phyloP scores from a whole-genome alignment of 1,140 invertebrate genomes.

The Heliconius congener region DNA sequence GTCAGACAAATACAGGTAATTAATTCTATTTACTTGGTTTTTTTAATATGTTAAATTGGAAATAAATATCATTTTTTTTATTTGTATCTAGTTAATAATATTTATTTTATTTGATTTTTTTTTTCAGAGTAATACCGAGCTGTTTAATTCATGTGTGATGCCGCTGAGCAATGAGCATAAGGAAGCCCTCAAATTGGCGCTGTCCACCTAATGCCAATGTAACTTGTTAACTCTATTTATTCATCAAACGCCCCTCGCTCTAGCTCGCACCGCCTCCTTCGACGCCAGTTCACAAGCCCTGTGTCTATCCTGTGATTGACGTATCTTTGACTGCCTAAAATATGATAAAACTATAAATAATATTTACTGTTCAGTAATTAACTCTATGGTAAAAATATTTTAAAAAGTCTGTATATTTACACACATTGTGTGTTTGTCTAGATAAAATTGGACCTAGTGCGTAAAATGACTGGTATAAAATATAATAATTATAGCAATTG shows the following conservation, averaged over 20 bases:
- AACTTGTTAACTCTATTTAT: conserved; percentile 51
- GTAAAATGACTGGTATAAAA: conserved; percentile 35
- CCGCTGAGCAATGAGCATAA: conserved; percentile 90
- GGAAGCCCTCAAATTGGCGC: conserved; percentile 88
- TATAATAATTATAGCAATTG: conserved; percentile 42
- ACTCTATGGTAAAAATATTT: conserved; percentile 30
- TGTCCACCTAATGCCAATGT: conserved; percentile 61
- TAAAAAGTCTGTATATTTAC: conserved; percentile 19
- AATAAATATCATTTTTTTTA: too few relatives aligned
- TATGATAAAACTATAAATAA: conserved; percentile 18
- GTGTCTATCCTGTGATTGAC: conserved; percentile 34
- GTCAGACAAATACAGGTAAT: conserved; percentile 69
- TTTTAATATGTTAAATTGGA: too few relatives aligned
- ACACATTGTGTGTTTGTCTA: conserved; percentile 30
- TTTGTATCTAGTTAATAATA: background rate
- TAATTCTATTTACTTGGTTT: too few relatives aligned
- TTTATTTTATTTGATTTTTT: background rate
- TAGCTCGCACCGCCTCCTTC: conserved; percentile 43
- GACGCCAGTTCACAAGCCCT: conserved; percentile 51
- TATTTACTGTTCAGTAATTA: conserved; percentile 30
- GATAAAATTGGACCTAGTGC: conserved; percentile 36
- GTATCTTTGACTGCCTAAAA: conserved; percentile 36
- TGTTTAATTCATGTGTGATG: conserved; percentile 91
- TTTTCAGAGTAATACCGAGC: conserved; percentile 85
- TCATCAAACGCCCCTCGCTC: conserved; percentile 40